A percentile compares a stretch with the other conserved stretches of the same genome.
Evolutionary conservation across 2,888 invertebrate genomes (phyloP).

Genomic region (Oscheius myriophilus): DNA sequence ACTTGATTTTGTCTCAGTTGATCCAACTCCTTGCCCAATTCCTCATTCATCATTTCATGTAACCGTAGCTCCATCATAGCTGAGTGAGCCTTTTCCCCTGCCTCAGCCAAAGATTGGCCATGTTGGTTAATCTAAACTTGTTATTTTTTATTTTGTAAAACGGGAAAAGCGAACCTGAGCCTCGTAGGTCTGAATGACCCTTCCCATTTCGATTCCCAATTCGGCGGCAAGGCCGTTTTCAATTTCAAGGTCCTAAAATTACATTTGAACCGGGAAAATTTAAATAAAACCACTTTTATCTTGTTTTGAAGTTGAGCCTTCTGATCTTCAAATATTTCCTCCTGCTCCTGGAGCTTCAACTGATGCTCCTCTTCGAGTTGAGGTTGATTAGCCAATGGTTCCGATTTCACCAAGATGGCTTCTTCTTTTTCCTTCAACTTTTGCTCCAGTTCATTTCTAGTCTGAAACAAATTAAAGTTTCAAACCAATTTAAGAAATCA

Average conservation of each 20-base stretch:
- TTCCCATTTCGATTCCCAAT: conserved; percentile 51
- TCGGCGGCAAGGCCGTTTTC: conserved; percentile 48
- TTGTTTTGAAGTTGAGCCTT: neutral
- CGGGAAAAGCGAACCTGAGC: conserved; percentile 27
- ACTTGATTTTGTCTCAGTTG: conserved; percentile 19
- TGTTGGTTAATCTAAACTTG: conserved; percentile 11
- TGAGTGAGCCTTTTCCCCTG: conserved; percentile 7
- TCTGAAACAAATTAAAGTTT: neutral
- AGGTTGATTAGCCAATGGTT: too few relatives aligned
- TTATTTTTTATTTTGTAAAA: neutral
- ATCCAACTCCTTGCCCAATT: conserved; percentile 30
- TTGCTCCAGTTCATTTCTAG: neutral
- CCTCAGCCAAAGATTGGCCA: neutral
- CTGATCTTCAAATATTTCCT: neutral
- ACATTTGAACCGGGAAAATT: too few relatives aligned
- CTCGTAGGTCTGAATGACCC: conserved; percentile 49
- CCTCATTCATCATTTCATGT: conserved; percentile 36
- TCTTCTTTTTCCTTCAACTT: conserved; percentile 5
- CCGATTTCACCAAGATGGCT: too few relatives aligned
- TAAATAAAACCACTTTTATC: neutral
- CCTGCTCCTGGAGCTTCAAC: neutral
- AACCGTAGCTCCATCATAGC: conserved; percentile 32
- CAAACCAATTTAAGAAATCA: neutral
- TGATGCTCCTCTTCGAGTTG: too few relatives aligned
- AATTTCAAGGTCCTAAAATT: conserved; percentile 37